Conservation (phyloP, 2,888 invertebrate genomes). For the Isoperla grammatica region DNA sequence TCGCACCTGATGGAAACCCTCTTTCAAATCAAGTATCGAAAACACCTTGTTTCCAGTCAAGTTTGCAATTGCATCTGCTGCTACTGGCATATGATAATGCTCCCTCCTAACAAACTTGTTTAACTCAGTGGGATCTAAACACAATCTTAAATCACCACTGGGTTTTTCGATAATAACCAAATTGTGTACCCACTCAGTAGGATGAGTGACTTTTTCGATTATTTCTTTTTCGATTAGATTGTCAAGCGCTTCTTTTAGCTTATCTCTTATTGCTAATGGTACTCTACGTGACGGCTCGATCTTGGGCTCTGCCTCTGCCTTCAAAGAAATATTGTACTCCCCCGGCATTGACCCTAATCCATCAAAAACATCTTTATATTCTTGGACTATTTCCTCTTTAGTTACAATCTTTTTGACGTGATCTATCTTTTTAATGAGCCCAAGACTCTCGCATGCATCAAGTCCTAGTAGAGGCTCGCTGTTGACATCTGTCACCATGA, state of each 20-base stretch:
- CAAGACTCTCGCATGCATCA: neutral
- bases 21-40: too few relatives aligned
- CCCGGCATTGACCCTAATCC: neutral
- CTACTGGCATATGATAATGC: constrained; percentile 10
- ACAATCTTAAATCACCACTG: constrained; percentile 22
- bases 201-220: constrained; percentile 22
- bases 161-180: constrained; percentile 25
- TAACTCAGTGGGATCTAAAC: constrained; percentile 22
- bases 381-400: too few relatives aligned
- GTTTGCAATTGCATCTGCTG: constrained; percentile 18
- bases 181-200: constrained; percentile 27
- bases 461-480: neutral
- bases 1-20: too few relatives aligned
- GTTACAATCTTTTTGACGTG: too few relatives aligned
- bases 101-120: constrained; percentile 14
- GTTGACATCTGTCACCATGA: neutral
- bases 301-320: neutral
- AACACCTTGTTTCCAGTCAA: too few relatives aligned
- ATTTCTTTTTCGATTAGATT: constrained; percentile 11
- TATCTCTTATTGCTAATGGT: neutral
- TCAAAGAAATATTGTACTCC: neutral
- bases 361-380: neutral
- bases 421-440: neutral
- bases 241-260: constrained; percentile 11
- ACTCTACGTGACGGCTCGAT: constrained; percentile 9